A percentile compares a stretch with the other conserved stretches of the same genome.
These are phyloP conservation scores for Hofmannophila pseudospretella DNA, from an alignment of 2,888 invertebrate genomes.

Conservation along the genomic window DNA sequence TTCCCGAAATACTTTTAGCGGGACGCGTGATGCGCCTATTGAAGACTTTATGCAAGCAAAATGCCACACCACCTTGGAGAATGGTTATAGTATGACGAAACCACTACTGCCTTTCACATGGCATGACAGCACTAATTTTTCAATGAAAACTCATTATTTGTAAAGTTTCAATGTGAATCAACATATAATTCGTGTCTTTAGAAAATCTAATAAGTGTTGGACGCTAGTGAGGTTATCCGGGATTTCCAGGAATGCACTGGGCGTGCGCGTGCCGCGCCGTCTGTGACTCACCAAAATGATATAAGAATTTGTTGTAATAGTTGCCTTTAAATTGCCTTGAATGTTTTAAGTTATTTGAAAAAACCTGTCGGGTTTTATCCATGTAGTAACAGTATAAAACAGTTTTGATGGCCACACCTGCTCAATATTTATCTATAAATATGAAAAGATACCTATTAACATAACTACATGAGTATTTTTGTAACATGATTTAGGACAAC, in stretches of 20 bases:
- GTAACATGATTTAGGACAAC: too few species aligned
- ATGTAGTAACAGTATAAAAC: too few species aligned
- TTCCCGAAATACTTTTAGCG: constrained; percentile 21
- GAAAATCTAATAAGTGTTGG: constrained; percentile 11
- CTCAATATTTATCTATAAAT: too few species aligned
- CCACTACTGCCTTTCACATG: constrained; percentile 29
- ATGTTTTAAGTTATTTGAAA: not conserved
- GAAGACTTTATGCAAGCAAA: not conserved
- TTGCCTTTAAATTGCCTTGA: not conserved
- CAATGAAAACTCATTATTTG: constrained; percentile 19
- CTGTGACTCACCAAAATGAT: constrained; percentile 17
- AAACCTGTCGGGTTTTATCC: too few species aligned
- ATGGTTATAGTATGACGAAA: constrained; percentile 18
- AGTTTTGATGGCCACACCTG: too few species aligned
- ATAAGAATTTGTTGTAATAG: constrained; percentile 1
- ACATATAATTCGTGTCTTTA: constrained; percentile 6
- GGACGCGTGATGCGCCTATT: constrained; percentile 12
- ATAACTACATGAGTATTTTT: too few species aligned
- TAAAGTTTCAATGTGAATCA: constrained; percentile 8
- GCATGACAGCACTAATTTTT: constrained; percentile 19
- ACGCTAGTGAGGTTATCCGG: constrained; percentile 43
- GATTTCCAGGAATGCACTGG: constrained; percentile 29
- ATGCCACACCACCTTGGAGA: constrained; percentile 8
- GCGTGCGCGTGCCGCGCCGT: constrained; percentile 41
- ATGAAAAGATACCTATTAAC: too few species aligned